Base-by-base conservation (phyloP, 1,140 invertebrate species). In the Cotesia typhae region DNA sequence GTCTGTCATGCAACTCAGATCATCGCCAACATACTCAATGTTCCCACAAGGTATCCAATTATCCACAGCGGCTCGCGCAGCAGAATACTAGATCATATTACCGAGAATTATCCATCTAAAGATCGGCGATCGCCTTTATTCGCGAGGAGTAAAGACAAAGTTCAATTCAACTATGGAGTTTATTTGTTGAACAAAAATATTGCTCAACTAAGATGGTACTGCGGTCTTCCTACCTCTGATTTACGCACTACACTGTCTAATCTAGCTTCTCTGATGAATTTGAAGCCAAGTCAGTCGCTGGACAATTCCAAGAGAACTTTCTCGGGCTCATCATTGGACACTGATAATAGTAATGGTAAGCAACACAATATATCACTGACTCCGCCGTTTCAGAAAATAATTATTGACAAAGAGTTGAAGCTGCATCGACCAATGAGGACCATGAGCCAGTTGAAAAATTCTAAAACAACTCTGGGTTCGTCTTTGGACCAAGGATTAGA, bases 171-270 rank as follows among this genome's bases (percentile, higher is more conserved):
- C 77, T 95, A 96, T 85, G 95, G 91, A 57, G 94, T 96, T 14
- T 96, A 93, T 84, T 85, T 96, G 17, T 83, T 96, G n/a, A 96
- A 96, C 78, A 95, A 95, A 86, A 95, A 96, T 83, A 94, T 96
- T 74, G 92, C 93, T 60, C 94, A 96, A 83, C 84, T 96, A 38
- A 85, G 93, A 75, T 94, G 91, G 88, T 91, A 92, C 72, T 92
- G 91, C 78, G 91, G 91, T 4, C 86, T 94, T 67, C 87, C 90
- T 4, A 94, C 92, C 1, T 84, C 85, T 20, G 92, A 95, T 83
- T 87, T 95, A 61, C 84, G 92, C 71, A 88, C 90, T 52, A 96
- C 94, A 0, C 86, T 96, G 78, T 89, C 90, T 0, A 95, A 95
- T 86, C 85, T 95, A 10, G 84, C 90, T 70, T 85, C 87, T 51